These are phyloP conservation scores for Oligia fasciuncula DNA, from an alignment of 2,888 invertebrate species.

Conservation along the genomic window DNA sequence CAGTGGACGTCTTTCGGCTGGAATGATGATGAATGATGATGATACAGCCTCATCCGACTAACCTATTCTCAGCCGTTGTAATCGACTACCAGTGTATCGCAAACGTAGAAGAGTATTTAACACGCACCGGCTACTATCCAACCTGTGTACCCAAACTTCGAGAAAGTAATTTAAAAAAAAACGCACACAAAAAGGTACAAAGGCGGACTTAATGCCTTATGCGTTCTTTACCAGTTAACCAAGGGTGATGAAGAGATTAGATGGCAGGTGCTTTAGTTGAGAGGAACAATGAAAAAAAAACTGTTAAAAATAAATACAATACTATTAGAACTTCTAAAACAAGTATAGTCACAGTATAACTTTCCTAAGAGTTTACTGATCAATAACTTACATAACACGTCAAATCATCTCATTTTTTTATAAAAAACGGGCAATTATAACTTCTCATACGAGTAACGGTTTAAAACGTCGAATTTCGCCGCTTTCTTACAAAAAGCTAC, in stretches of 20 bases:
- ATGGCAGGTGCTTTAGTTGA: too few relatives aligned
- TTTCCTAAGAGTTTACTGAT: not conserved
- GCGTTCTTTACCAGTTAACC: too few relatives aligned
- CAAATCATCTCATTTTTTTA: constrained; percentile 16
- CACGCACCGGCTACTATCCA: too few relatives aligned
- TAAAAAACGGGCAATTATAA: constrained; percentile 48
- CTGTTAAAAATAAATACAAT: not conserved
- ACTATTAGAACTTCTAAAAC: not conserved
- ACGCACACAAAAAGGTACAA: too few relatives aligned
- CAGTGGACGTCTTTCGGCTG: too few relatives aligned
- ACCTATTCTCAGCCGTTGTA: not conserved
- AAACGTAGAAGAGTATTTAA: not conserved
- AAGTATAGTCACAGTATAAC: not conserved
- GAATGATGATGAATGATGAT: too few relatives aligned
- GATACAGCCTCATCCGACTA: not conserved
- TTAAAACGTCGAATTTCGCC: constrained; percentile 39
- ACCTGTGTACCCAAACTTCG: not conserved
- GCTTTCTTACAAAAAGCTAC: constrained; percentile 48
- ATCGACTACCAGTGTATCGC: not conserved
- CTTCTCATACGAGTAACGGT: constrained; percentile 29
- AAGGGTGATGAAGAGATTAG: too few relatives aligned
- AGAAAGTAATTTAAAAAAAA: too few relatives aligned
- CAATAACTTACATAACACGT: not conserved
- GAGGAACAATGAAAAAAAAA: too few relatives aligned
- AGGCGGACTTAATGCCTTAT: too few relatives aligned